These are phyloP conservation scores for Clanis bilineata DNA, from an alignment of 2,888 invertebrate genomes.

Conservation along the genomic window DNA sequence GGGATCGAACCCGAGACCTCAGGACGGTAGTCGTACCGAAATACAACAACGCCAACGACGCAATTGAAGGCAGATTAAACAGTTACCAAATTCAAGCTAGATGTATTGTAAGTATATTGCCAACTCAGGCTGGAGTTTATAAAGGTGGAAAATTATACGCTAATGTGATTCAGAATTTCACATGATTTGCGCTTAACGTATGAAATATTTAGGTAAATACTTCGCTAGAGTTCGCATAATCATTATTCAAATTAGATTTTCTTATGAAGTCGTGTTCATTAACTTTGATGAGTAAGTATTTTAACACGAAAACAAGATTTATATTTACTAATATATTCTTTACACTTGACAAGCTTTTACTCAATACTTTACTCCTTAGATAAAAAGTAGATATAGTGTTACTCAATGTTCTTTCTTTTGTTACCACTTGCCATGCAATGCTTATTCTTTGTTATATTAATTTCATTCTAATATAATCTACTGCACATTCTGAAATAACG, in stretches of 20 bases:
- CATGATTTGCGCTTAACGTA: slow-evolving; percentile 4
- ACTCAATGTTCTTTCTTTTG: too few species aligned
- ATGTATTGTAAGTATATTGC: neutral
- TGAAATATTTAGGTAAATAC: slow-evolving; percentile 6
- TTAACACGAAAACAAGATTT: neutral
- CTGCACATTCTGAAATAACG: too few species aligned
- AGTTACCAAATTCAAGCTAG: neutral
- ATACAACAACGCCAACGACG: too few species aligned
- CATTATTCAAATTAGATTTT: slow-evolving; percentile 7
- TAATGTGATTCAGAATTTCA: slow-evolving; percentile 20
- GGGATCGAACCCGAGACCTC: too few species aligned
- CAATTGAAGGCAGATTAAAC: neutral
- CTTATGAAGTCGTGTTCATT: neutral
- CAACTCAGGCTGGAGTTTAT: neutral
- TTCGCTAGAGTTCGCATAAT: neutral
- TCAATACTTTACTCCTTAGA: neutral
- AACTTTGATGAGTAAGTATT: neutral
- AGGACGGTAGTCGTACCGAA: too few species aligned
- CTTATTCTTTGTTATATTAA: too few species aligned
- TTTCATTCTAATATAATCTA: too few species aligned
- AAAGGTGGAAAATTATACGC: slow-evolving; percentile 17
- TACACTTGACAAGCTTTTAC: neutral
- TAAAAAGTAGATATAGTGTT: too few species aligned
- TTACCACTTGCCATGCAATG: too few species aligned
- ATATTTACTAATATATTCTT: neutral